Evolutionary conservation across 2,888 invertebrate genomes (phyloP).

Genomic region (Autographa pulchrina): DNA sequence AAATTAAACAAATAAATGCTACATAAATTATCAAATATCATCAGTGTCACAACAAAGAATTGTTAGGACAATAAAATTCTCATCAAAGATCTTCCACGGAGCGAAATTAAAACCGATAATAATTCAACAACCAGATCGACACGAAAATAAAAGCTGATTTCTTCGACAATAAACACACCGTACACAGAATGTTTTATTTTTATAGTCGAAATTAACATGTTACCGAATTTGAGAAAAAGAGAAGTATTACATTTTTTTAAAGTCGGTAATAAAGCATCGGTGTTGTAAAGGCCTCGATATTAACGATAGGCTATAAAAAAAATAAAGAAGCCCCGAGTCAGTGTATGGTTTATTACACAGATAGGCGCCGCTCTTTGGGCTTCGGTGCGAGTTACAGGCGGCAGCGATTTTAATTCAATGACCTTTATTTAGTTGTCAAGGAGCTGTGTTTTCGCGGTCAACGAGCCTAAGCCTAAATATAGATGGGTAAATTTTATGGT

Average conservation of each 20-base stretch:
- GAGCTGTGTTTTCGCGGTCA: no score
- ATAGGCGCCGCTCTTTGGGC: conserved; percentile 77
- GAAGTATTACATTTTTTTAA: conserved; percentile 68
- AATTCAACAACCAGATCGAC: conserved; percentile 17
- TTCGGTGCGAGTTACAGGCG: conserved; percentile 39
- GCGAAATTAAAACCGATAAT: conserved; percentile 7
- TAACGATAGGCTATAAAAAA: conserved; percentile 85
- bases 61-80: background rate
- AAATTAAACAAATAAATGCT: no score
- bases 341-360: conserved; percentile 80
- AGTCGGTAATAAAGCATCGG: conserved; percentile 81
- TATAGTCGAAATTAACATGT: conserved; percentile 86
- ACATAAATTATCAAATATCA: no score
- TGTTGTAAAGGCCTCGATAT: conserved; percentile 84
- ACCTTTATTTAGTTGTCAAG: background rate
- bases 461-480: no score
- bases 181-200: conserved; percentile 73
- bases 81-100: background rate
- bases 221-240: conserved; percentile 75
- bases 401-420: background rate
- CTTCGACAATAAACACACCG: conserved; percentile 54
- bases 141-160: conserved; percentile 50
- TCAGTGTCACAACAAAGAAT: no score
- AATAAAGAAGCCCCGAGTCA: conserved; percentile 80
- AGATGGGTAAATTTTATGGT: no score